Conservation (phyloP, 1,140 invertebrate genomes). For the Macrostomum lignano region DNA sequence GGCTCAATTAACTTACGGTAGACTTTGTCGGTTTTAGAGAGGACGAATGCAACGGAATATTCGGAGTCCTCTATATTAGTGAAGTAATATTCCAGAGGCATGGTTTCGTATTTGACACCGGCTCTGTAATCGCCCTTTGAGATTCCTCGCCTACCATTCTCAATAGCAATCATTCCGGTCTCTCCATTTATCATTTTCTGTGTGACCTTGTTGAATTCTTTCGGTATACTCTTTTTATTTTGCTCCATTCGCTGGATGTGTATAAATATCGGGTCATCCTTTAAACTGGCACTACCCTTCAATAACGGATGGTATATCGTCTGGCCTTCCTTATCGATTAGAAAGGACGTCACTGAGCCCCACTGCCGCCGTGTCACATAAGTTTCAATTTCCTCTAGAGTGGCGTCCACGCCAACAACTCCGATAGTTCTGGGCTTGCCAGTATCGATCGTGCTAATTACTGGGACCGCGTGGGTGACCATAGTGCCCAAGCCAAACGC, state of each 20-base stretch:
- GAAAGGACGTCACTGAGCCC: constrained; percentile 28
- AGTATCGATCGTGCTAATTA: constrained; percentile 19
- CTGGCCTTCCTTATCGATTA: constrained; percentile 28
- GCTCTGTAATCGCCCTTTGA: constrained; percentile 10
- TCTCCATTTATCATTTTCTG: constrained; percentile 18
- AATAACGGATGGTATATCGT: constrained; percentile 27
- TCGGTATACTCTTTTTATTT: constrained; percentile 18
- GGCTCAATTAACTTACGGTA: constrained; percentile 26
- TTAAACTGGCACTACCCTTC: constrained; percentile 24
- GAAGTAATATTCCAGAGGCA: constrained; percentile 21
- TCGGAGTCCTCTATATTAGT: constrained; percentile 22
- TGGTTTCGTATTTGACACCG: constrained; percentile 8
- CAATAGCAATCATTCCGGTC: constrained; percentile 12
- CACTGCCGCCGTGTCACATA: constrained; percentile 26
- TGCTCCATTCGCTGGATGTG: constrained; percentile 25
- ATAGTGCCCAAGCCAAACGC: constrained; percentile 25
- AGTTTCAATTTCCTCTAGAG: constrained; percentile 29
- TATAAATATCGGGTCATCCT: constrained; percentile 29
- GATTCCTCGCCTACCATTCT: constrained; percentile 3
- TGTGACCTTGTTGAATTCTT: constrained; percentile 18
- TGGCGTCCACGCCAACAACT: constrained; percentile 28
- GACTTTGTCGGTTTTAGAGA: constrained; percentile 26
- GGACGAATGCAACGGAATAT: constrained; percentile 27
- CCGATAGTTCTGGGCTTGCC: constrained; percentile 20
- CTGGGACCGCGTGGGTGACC: constrained; percentile 26